phyloP scores from a whole-genome alignment of 2,797 vertebrate species.

The Poecile montanus region DNA sequence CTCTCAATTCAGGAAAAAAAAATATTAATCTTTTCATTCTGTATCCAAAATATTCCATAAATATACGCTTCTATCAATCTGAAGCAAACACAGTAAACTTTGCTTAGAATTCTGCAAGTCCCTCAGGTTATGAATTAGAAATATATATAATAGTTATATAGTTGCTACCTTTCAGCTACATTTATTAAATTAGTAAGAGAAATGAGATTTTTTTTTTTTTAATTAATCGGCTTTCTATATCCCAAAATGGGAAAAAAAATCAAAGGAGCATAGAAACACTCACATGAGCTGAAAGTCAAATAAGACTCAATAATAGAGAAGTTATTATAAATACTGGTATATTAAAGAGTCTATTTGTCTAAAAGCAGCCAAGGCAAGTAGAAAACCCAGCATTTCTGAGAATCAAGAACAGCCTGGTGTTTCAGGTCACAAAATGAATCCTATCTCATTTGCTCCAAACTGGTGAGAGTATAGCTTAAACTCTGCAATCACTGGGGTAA shows the following conservation, averaged over 20 bases:
- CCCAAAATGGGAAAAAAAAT: background rate
- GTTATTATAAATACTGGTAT: background rate
- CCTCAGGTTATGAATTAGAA: background rate
- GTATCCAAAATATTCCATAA: background rate
- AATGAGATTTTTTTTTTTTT: rapidly evolving
- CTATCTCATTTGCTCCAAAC: background rate
- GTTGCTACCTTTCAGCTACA: background rate
- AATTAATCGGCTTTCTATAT: background rate
- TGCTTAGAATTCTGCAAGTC: background rate
- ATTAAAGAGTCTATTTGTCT: background rate
- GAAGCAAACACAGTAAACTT: background rate
- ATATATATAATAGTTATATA: background rate
- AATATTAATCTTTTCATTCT: background rate
- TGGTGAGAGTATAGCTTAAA: background rate
- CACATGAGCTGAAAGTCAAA: background rate
- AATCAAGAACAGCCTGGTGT: background rate
- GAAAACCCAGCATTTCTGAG: background rate
- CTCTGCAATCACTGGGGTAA: background rate
- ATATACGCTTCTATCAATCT: background rate
- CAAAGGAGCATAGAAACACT: background rate
- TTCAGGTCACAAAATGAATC: background rate
- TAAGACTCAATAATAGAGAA: background rate
- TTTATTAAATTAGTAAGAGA: background rate
- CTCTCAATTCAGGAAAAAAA: background rate
- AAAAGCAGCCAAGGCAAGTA: background rate